phyloP scores from a whole-genome alignment of 2,888 invertebrate genomes.

The Carabus problematicus region DNA sequence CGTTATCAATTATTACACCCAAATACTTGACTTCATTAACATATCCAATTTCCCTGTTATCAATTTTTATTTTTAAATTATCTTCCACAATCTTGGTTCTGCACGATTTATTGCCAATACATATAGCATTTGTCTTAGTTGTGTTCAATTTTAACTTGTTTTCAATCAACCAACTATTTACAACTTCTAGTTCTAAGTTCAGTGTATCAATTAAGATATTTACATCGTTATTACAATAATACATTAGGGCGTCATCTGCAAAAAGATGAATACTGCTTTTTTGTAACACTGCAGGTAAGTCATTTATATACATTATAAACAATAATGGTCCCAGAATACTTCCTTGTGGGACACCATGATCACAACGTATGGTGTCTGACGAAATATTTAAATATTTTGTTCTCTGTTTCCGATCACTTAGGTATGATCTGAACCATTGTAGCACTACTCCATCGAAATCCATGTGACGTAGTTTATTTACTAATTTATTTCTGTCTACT shows the following conservation, averaged over 20 bases:
- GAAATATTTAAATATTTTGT: neutral
- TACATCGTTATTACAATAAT: neutral
- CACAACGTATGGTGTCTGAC: neutral
- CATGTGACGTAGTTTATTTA: conserved; percentile 27
- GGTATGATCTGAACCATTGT: conserved; percentile 35
- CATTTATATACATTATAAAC: conserved; percentile 44
- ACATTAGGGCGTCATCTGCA: conserved; percentile 35
- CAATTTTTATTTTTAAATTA: neutral
- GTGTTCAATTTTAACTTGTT: conserved; percentile 15
- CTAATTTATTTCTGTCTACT: conserved; percentile 34
- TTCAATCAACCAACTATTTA: conserved; percentile 1
- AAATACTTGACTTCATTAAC: conserved; percentile 7
- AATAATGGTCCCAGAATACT: conserved; percentile 35
- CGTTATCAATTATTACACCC: neutral
- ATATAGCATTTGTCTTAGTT: neutral
- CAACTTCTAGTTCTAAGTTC: neutral
- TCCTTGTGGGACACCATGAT: conserved; percentile 41
- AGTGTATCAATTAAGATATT: neutral
- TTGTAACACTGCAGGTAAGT: conserved; percentile 26
- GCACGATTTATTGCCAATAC: neutral
- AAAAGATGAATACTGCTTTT: conserved; percentile 32
- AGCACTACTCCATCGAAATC: conserved; percentile 18
- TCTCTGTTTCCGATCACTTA: conserved; percentile 4
- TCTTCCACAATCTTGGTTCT: neutral
- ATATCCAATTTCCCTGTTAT: neutral